Evolutionary conservation across 2,113 vertebrate species (phyloP).

Genomic region (Caloenas nicobarica): DNA sequence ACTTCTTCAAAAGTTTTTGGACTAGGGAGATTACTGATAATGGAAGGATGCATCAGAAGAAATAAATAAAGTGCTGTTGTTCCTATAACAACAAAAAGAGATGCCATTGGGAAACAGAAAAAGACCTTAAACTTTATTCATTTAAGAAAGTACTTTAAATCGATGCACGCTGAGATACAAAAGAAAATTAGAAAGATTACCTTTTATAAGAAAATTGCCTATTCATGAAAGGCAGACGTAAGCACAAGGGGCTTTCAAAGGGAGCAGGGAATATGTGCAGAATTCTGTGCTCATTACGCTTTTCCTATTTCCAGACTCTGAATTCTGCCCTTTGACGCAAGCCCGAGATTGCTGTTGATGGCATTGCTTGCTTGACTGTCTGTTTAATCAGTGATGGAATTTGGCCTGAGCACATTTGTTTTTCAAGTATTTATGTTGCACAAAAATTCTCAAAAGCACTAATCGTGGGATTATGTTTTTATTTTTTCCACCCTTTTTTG

Average conservation of each 20-base stretch:
- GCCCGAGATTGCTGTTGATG: not conserved
- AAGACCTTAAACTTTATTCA: not conserved
- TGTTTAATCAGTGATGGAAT: not conserved
- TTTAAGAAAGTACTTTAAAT: not conserved
- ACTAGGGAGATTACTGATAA: slow-evolving; percentile 94
- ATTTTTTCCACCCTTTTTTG: not conserved
- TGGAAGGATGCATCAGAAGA: slow-evolving; percentile 96
- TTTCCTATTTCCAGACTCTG: not conserved
- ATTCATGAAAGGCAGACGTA: not conserved
- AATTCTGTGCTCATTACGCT: not conserved
- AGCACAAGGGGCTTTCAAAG: not conserved
- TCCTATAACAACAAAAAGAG: slow-evolving; percentile 75
- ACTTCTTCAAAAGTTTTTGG: slow-evolving; percentile 97
- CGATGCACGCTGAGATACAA: not conserved
- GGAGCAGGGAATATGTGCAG: accelerated
- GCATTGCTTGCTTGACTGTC: not conserved
- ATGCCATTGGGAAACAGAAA: not conserved
- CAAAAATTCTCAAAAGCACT: not conserved
- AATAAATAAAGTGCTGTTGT: slow-evolving; percentile 98
- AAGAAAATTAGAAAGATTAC: not conserved
- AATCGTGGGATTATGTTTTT: not conserved
- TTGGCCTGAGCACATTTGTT: not conserved
- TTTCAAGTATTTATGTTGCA: not conserved
- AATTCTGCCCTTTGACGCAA: not conserved
- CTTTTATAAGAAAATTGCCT: not conserved